A percentile compares a stretch with the other conserved stretches of the same genome.
Conservation (phyloP, 2,888 invertebrate species). For the Belgica antarctica region DNA sequence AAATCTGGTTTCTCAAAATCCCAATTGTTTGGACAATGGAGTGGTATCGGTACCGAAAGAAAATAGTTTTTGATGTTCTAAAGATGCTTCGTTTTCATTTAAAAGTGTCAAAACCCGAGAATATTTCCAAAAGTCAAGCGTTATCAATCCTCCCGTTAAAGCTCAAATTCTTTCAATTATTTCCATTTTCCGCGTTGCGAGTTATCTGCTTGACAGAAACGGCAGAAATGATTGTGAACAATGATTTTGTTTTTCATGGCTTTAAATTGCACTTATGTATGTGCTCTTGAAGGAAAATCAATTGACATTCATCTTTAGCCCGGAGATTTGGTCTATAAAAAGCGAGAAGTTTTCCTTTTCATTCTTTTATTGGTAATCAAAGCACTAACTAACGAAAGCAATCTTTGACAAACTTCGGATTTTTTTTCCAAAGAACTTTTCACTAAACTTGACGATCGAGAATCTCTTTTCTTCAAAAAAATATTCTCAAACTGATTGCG, state of each 20-base stretch:
- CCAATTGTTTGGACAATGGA: slow-evolving; percentile 27
- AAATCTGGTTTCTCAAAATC: not conserved
- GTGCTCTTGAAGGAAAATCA: slow-evolving; percentile 19
- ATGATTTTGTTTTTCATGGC: slow-evolving; percentile 30
- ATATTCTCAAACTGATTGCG: not conserved
- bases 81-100: slow-evolving; percentile 12
- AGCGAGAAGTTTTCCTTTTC: not conserved
- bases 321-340: not conserved
- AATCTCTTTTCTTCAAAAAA: no score
- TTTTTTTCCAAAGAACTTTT: no score
- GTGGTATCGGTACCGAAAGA: slow-evolving; percentile 17
- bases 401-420: not conserved
- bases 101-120: not conserved
- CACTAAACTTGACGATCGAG: no score
- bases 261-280: slow-evolving; percentile 40
- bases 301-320: slow-evolving; percentile 18
- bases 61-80: slow-evolving; percentile 29
- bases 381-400: not conserved
- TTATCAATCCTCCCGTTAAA: no score
- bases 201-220: no score
- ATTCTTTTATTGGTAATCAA: slow-evolving; percentile 28
- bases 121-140: no score
- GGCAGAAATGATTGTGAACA: no score
- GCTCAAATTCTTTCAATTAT: no score
- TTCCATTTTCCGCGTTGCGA: no score